A percentile compares a stretch with the other conserved stretches of the same genome.
phyloP scores from a whole-genome alignment of 2,113 vertebrate species.

The Xiphophorus hellerii region DNA sequence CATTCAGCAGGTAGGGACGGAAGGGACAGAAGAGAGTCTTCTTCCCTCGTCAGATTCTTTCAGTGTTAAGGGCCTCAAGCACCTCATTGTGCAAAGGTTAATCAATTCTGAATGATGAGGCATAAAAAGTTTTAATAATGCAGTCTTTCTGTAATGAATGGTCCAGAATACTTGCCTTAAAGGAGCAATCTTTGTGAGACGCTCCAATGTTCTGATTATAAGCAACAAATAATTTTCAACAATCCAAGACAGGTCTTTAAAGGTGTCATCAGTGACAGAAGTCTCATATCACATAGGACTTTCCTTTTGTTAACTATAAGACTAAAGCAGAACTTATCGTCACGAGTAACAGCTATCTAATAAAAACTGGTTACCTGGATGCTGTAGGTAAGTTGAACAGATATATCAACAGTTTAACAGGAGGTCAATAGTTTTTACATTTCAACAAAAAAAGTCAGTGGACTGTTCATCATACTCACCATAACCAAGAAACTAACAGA shows the following conservation, averaged over 20 bases:
- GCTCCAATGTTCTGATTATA: conserved; percentile 20
- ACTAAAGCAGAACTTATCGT: too few species aligned
- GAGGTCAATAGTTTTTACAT: neutral
- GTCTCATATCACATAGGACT: neutral
- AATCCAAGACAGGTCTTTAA: neutral
- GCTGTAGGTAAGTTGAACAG: neutral
- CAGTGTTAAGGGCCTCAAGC: conserved; percentile 30
- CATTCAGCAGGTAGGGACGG: conserved; percentile 40
- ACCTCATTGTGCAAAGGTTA: conserved; percentile 64
- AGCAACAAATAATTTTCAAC: neutral
- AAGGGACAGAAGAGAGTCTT: conserved; percentile 14
- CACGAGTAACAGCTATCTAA: too few species aligned
- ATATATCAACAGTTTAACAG: neutral
- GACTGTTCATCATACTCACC: neutral
- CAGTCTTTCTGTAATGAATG: conserved; percentile 70
- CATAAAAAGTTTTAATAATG: conserved; percentile 69
- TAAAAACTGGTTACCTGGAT: too few species aligned
- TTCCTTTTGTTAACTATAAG: neutral
- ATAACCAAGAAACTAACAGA: neutral
- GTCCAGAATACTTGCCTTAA: conserved; percentile 47
- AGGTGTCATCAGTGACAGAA: neutral
- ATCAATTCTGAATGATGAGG: conserved; percentile 73
- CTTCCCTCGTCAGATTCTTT: conserved; percentile 31
- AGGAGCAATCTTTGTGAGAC: conserved; percentile 68
- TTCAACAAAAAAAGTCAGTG: neutral